These are phyloP conservation scores for Phylloscopus whistleri DNA, from an alignment of 2,113 vertebrate genomes.

Conservation along the genomic window DNA sequence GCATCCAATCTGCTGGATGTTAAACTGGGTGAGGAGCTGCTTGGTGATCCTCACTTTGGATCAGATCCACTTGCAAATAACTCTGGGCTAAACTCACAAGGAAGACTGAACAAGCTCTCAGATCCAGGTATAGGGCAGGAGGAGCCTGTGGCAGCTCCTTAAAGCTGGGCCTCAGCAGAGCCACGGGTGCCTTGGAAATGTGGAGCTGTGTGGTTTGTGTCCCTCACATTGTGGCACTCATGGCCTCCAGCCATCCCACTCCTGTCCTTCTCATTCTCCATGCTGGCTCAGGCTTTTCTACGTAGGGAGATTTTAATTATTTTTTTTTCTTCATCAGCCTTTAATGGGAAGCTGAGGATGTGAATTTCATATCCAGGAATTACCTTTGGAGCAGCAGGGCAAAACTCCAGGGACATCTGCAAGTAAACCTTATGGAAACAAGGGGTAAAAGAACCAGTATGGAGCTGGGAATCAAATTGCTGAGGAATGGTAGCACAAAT, in stretches of 20 bases:
- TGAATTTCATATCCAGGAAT: not conserved
- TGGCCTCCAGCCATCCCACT: not conserved
- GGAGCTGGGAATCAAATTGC: not conserved
- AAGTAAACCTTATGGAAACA: not conserved
- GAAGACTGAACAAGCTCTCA: not conserved
- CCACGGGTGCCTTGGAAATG: rapidly evolving
- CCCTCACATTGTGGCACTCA: not conserved
- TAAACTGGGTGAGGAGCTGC: not conserved
- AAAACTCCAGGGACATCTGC: not conserved
- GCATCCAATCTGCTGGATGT: not conserved
- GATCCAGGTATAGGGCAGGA: not conserved
- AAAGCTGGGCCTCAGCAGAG: not conserved
- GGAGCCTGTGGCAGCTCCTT: not conserved
- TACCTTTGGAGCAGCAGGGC: not conserved
- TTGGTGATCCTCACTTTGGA: not conserved
- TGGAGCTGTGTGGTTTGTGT: rapidly evolving
- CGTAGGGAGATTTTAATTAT: not conserved
- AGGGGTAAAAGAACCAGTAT: not conserved
- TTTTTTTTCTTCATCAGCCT: not conserved
- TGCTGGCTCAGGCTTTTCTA: not conserved
- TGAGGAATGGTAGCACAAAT: not conserved
- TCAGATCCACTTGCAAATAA: not conserved
- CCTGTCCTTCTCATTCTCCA: not conserved
- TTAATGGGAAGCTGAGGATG: not conserved
- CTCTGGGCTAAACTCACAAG: not conserved